A percentile compares a stretch with the other conserved stretches of the same genome.
Conservation (phyloP, 1,140 invertebrate genomes). For the Aphelinus certus region DNA sequence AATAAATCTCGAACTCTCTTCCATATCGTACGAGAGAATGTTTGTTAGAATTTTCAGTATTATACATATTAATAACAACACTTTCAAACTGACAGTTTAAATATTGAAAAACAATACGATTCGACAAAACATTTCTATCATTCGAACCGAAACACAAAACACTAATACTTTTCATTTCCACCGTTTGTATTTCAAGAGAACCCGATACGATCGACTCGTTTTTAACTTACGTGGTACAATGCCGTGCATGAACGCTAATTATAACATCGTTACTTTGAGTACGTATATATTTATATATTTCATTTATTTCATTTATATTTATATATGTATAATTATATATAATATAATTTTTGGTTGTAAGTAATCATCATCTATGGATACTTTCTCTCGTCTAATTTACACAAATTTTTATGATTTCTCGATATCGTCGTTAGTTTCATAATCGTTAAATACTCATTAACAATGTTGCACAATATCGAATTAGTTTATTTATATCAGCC, state of each 20-base stretch:
- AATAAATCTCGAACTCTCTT: too few relatives aligned
- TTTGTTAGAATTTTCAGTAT: too few relatives aligned
- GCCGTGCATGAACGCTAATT: conserved; percentile 41
- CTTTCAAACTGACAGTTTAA: not conserved
- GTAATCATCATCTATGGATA: conserved; percentile 53
- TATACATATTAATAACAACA: too few relatives aligned
- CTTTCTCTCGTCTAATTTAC: conserved; percentile 63
- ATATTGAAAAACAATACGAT: conserved; percentile 15
- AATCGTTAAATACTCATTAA: conserved; percentile 47
- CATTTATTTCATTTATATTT: conserved; percentile 38
- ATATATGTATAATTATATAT: conserved; percentile 42
- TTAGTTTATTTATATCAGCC: conserved; percentile 36
- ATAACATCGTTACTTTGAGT: conserved; percentile 43
- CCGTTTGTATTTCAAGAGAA: conserved; percentile 16
- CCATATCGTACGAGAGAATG: too few relatives aligned
- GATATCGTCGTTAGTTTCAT: conserved; percentile 50
- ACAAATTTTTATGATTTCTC: conserved; percentile 51
- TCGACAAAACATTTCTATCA: conserved; percentile 15
- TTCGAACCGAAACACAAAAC: not conserved
- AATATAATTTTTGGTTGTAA: conserved; percentile 49
- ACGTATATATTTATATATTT: conserved; percentile 42
- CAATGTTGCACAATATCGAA: conserved; percentile 45
- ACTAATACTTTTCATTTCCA: not conserved
- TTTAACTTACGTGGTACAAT: conserved; percentile 6
- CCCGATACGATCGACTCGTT: conserved; percentile 22